Evolutionary conservation across 2,113 vertebrate genomes (phyloP).

Genomic region (Dasyornis broadbenti): DNA sequence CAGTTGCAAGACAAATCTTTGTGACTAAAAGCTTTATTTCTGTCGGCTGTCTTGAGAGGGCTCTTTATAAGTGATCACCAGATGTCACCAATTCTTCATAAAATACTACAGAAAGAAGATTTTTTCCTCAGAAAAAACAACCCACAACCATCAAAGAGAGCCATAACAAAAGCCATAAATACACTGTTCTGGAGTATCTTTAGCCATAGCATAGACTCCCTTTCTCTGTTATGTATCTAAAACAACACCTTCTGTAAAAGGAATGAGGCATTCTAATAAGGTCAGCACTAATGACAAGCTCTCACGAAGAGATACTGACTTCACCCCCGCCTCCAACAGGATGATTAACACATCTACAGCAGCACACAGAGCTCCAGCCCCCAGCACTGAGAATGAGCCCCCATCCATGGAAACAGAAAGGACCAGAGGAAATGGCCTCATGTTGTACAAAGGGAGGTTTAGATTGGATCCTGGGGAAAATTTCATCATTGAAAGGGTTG

Average conservation of each 20-base stretch:
- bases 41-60: background rate
- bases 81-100: slow-evolving; percentile 38
- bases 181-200: background rate
- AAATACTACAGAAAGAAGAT: background rate
- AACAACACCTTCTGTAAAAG: background rate
- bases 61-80: slow-evolving; percentile 20
- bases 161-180: background rate
- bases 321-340: background rate
- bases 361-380: background rate
- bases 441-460: background rate
- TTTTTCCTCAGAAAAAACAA: background rate
- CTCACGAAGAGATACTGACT: background rate
- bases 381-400: background rate
- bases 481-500: background rate
- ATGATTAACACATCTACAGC: background rate
- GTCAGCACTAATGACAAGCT: background rate
- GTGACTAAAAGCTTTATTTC: background rate
- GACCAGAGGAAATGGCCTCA: background rate
- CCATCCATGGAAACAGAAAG: background rate
- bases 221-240: background rate
- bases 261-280: background rate
- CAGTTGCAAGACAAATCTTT: background rate
- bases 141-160: background rate
- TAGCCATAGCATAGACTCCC: background rate
- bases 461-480: background rate